phyloP scores from a whole-genome alignment of 2,113 vertebrate genomes.

The Pampusana beccarii region DNA sequence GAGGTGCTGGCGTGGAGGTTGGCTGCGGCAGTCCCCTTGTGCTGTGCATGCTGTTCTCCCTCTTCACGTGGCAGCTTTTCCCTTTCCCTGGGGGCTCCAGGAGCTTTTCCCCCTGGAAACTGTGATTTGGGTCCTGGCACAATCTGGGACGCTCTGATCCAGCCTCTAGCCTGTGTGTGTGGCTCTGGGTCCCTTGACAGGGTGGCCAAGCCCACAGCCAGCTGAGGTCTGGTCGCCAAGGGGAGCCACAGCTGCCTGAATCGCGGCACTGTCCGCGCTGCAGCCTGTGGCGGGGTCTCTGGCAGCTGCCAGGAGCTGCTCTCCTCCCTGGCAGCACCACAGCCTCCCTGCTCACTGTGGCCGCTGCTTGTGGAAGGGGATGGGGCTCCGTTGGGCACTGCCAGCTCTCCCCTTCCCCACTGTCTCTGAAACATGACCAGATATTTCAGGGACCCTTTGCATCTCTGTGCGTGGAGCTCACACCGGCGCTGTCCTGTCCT shows the following conservation, averaged over 20 bases:
- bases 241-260: neutral
- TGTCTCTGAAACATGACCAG: neutral
- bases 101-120: neutral
- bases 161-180: rapidly evolving
- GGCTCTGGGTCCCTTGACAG: neutral
- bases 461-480: neutral
- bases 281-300: neutral
- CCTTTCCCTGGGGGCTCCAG: neutral
- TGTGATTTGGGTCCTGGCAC: neutral
- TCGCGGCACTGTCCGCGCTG: neutral
- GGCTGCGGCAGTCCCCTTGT: neutral
- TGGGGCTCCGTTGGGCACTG: neutral
- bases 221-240: neutral
- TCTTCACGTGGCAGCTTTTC: rapidly evolving
- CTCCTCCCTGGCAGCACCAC: neutral
- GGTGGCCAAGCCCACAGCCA: rapidly evolving
- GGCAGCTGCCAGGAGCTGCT: neutral
- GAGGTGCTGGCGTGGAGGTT: rapidly evolving
- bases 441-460: neutral
- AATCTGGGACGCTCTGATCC: neutral
- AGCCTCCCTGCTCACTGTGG: neutral
- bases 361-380: neutral
- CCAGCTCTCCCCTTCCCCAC: neutral
- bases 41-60: neutral
- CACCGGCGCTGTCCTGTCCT: rapidly evolving